These are phyloP conservation scores for Caenorhabditis macrosperma DNA, from an alignment of 2,888 invertebrate genomes.

Conservation along the genomic window DNA sequence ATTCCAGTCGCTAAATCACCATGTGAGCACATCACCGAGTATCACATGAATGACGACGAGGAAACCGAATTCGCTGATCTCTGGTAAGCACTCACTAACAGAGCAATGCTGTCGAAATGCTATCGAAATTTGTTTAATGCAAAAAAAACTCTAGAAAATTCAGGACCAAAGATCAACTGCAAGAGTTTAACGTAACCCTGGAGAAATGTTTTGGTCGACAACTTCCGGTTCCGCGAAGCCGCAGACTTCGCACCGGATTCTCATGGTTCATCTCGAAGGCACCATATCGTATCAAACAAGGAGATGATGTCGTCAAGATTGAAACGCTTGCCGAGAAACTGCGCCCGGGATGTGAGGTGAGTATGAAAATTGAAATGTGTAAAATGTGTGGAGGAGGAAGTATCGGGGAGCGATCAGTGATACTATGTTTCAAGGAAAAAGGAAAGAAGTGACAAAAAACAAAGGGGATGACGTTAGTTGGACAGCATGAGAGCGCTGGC, in stretches of 20 bases:
- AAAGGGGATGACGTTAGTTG: conserved; percentile 18
- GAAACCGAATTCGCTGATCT: conserved; percentile 35
- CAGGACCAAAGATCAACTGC: conserved; percentile 20
- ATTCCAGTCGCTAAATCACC: conserved; percentile 44
- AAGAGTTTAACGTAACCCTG: conserved; percentile 16
- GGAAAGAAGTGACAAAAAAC: conserved; percentile 15
- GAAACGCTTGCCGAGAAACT: conserved; percentile 8
- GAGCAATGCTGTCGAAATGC: no score
- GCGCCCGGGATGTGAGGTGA: not conserved
- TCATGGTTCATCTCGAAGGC: not conserved
- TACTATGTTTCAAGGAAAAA: conserved; percentile 31
- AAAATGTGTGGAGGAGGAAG: not conserved
- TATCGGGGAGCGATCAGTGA: not conserved
- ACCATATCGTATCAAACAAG: conserved; percentile 26
- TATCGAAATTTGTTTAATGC: no score
- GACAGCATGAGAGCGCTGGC: not conserved
- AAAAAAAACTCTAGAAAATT: not conserved
- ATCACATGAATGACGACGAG: not conserved
- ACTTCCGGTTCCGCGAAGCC: conserved; percentile 45
- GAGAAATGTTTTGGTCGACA: conserved; percentile 27
- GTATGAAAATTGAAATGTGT: not conserved
- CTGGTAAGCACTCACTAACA: no score
- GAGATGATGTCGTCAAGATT: conserved; percentile 7
- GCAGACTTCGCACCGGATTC: conserved; percentile 10
- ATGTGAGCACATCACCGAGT: conserved; percentile 45